Evolutionary conservation across 2,888 invertebrate genomes (phyloP).

Genomic region (Drosophila macrospina): DNA sequence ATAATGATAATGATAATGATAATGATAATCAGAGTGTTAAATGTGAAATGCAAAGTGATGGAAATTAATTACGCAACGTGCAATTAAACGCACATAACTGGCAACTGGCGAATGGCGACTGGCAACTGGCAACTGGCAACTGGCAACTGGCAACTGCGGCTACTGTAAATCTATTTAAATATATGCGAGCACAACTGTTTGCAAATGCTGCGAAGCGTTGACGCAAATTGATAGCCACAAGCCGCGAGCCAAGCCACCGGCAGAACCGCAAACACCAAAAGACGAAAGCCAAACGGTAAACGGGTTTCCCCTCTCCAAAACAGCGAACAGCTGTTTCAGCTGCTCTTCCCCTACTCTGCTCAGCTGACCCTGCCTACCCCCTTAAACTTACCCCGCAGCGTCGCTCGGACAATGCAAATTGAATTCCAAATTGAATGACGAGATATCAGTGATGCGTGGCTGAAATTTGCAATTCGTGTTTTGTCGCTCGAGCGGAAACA

Average conservation of each 20-base stretch:
- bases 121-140: too few relatives aligned
- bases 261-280: conserved; percentile 67
- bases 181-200: conserved; percentile 1
- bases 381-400: too few relatives aligned
- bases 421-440: conserved; percentile 80
- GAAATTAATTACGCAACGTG: conserved; percentile 64
- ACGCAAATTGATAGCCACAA: conserved; percentile 63
- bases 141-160: conserved; percentile 46
- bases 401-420: conserved; percentile 80
- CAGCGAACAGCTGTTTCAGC: conserved; percentile 7
- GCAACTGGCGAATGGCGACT: too few relatives aligned
- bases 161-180: conserved; percentile 10
- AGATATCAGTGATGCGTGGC: conserved; percentile 79
- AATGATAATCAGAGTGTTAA: conserved; percentile 20
- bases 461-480: conserved; percentile 78
- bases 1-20: conserved; percentile 14
- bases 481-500: conserved; percentile 70
- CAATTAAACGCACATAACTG: conserved; percentile 53
- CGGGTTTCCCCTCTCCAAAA: neutral
- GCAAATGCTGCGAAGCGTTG: conserved; percentile 28
- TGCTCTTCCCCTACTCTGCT: neutral
- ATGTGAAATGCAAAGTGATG: conserved; percentile 48
- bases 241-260: conserved; percentile 52
- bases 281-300: conserved; percentile 62
- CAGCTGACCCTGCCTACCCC: too few relatives aligned